phyloP scores from a whole-genome alignment of 2,113 vertebrate species.

The Gobiocypris rarus region DNA sequence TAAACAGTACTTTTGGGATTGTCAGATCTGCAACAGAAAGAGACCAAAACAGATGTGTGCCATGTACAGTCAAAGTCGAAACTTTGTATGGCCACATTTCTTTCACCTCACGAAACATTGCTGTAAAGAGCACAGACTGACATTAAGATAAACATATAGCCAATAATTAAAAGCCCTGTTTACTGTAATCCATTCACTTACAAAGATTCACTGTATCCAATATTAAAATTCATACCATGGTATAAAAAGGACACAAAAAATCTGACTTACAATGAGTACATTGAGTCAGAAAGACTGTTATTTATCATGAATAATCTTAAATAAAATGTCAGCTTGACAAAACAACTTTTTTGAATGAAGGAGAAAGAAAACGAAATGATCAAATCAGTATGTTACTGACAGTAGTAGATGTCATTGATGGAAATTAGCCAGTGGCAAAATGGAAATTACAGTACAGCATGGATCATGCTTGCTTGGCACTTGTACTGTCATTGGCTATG shows the following conservation, averaged over 20 bases:
- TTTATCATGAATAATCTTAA: constrained; percentile 17
- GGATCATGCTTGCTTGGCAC: constrained; percentile 78
- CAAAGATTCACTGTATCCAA: constrained; percentile 24
- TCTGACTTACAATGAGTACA: neutral
- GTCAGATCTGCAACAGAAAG: constrained; percentile 69
- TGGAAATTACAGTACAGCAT: constrained; percentile 78
- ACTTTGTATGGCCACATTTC: constrained; percentile 51
- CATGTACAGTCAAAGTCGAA: constrained; percentile 47
- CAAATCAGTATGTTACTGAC: constrained; percentile 68
- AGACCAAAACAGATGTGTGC: constrained; percentile 44
- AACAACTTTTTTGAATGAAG: neutral
- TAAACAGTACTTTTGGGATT: constrained; percentile 74
- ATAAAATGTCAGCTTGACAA: constrained; percentile 16
- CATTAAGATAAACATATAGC: constrained; percentile 15
- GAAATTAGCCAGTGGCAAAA: constrained; percentile 79
- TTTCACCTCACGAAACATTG: constrained; percentile 26
- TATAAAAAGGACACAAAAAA: constrained; percentile 18
- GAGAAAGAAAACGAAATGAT: constrained; percentile 31
- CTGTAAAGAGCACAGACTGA: constrained; percentile 1
- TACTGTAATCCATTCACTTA: constrained; percentile 1
- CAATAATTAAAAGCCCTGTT: neutral
- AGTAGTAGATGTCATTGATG: constrained; percentile 70
- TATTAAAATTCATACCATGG: constrained; percentile 18
- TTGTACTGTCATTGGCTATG: constrained; percentile 75
- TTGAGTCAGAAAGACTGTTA: neutral